Evolutionary conservation across 2,797 vertebrate species (phyloP).

Genomic region (Anableps anableps): DNA sequence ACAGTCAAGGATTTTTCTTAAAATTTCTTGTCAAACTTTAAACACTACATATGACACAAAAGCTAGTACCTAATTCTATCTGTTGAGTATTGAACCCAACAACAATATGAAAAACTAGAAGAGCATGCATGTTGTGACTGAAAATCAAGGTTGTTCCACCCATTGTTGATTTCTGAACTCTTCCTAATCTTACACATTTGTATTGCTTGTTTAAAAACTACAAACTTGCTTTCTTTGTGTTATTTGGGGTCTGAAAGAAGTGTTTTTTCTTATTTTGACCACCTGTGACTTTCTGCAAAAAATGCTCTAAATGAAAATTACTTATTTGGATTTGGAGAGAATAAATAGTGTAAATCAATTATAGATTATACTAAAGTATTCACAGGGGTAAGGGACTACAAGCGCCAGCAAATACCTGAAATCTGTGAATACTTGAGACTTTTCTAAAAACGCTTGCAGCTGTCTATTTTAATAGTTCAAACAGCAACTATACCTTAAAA

Average conservation of each 20-base stretch:
- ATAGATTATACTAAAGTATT: background rate
- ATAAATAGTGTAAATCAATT: background rate
- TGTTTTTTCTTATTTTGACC: background rate
- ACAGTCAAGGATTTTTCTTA: too few species aligned
- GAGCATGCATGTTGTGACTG: background rate
- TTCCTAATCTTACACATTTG: background rate
- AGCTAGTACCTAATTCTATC: background rate
- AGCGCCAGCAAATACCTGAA: too few species aligned
- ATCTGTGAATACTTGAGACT: too few species aligned
- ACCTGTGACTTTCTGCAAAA: background rate
- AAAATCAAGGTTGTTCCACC: too few species aligned
- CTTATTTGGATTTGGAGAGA: background rate
- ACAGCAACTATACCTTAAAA: too few species aligned
- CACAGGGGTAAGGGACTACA: too few species aligned
- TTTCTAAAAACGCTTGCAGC: too few species aligned
- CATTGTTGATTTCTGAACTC: too few species aligned
- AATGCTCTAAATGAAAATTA: background rate
- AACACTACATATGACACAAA: background rate
- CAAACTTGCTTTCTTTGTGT: background rate
- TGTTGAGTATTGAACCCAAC: background rate
- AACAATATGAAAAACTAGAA: background rate
- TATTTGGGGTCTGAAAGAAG: background rate
- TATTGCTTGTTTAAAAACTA: background rate
- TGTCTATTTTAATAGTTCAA: too few species aligned
- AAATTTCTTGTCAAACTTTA: background rate